These are phyloP conservation scores for Esox masquinongy DNA, from an alignment of 2,797 vertebrate species.

Conservation along the genomic window DNA sequence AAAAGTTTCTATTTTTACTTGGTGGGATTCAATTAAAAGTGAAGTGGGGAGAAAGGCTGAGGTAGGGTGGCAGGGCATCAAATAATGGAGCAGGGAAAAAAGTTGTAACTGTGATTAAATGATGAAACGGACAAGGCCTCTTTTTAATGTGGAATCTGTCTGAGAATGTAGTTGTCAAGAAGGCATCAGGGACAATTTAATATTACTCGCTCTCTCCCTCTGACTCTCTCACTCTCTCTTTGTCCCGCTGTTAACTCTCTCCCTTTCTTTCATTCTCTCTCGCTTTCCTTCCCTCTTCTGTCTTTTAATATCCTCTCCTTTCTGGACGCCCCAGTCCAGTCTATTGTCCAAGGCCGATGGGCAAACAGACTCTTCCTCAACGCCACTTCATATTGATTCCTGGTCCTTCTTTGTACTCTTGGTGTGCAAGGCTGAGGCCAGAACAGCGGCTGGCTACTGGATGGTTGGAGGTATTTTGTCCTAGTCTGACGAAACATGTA, in stretches of 20 bases:
- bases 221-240: not conserved
- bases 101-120: not conserved
- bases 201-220: not conserved
- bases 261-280: not conserved
- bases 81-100: not conserved
- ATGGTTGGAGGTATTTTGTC: not conserved
- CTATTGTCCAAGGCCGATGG: not conserved
- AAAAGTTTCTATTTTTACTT: not conserved
- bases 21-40: not conserved
- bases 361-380: not conserved
- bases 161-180: not conserved
- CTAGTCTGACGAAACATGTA: not conserved
- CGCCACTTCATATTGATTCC: not conserved
- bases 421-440: slow-evolving; percentile 1
- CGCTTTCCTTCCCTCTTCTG: not conserved
- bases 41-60: not conserved
- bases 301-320: slow-evolving; percentile 5
- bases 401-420: not conserved
- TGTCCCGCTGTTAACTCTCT: not conserved
- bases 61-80: not conserved
- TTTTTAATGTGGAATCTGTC: slow-evolving; percentile 4
- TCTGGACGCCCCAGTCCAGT: not conserved
- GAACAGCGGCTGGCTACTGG: not conserved
- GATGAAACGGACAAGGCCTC: slow-evolving; percentile 1
- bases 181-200: not conserved